phyloP scores from a whole-genome alignment of 2,797 vertebrate species.

The Allobates femoralis region DNA sequence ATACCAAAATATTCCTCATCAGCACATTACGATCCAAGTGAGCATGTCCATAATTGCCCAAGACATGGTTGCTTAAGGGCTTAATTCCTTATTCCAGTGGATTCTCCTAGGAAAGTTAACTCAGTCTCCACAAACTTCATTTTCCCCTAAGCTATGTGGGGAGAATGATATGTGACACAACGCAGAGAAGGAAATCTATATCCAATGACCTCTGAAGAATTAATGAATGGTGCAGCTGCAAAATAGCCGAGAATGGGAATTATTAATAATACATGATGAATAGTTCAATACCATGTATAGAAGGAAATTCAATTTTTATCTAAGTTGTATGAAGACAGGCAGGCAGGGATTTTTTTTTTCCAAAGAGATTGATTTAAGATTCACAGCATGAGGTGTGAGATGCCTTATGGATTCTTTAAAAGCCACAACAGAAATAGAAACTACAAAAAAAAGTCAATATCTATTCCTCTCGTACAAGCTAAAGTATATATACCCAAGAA shows the following conservation, averaged over 20 bases:
- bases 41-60: neutral
- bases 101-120: constrained; percentile 5
- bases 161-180: constrained; percentile 47
- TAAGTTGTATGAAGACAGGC: constrained; percentile 59
- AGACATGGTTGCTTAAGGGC: neutral
- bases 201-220: constrained; percentile 62
- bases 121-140: constrained; percentile 33
- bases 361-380: constrained; percentile 61
- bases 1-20: no score
- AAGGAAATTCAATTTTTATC: constrained; percentile 62
- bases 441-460: constrained; percentile 63
- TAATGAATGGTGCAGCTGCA: constrained; percentile 54
- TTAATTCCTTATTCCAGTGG: neutral
- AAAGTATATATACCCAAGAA: constrained; percentile 46
- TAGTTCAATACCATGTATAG: constrained; percentile 62
- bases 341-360: constrained; percentile 52
- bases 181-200: constrained; percentile 56
- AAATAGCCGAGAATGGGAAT: constrained; percentile 44
- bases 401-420: constrained; percentile 62
- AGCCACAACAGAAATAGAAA: constrained; percentile 62
- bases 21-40: neutral
- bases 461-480: constrained; percentile 38
- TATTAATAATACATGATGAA: constrained; percentile 62
- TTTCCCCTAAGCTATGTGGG: constrained; percentile 19
- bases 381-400: constrained; percentile 62